Evolutionary conservation across 2,797 vertebrate genomes (phyloP).

Genomic region (Syngnathus acus): DNA sequence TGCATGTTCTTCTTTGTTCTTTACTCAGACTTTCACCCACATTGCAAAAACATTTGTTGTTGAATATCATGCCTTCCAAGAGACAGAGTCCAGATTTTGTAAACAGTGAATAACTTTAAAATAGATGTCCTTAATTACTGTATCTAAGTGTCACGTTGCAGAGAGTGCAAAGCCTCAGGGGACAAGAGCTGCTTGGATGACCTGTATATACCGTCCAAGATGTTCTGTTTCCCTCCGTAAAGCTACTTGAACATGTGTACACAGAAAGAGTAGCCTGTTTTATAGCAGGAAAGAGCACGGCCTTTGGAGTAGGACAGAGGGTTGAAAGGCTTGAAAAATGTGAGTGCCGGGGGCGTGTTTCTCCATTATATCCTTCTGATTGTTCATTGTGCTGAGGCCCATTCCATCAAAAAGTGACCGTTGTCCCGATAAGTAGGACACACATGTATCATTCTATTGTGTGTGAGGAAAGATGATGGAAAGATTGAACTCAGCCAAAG

Average conservation of each 20-base stretch:
- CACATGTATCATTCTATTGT: conserved; percentile 33
- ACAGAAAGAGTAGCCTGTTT: neutral
- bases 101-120: neutral
- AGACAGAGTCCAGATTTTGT: neutral
- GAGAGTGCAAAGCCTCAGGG: neutral
- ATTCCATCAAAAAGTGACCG: conserved; percentile 49
- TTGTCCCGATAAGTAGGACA: conserved; percentile 57
- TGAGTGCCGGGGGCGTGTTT: conserved; percentile 36
- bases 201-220: neutral
- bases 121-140: neutral
- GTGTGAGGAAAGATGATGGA: neutral
- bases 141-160: neutral
- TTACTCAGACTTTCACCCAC: too few relatives aligned
- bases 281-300: neutral
- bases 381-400: conserved; percentile 52
- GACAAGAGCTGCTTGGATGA: neutral
- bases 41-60: neutral
- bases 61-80: neutral
- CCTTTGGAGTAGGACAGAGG: neutral
- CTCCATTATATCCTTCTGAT: conserved; percentile 37
- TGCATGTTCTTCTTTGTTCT: neutral
- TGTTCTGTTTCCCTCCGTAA: neutral
- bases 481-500: conserved; percentile 20
- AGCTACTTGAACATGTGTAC: neutral
- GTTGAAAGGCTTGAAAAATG: conserved; percentile 10